Evolutionary conservation across 1,140 invertebrate genomes (phyloP), one percentile per base, ranked within the genome.

Genomic region (Meloidogyne chitwoodi): DNA sequence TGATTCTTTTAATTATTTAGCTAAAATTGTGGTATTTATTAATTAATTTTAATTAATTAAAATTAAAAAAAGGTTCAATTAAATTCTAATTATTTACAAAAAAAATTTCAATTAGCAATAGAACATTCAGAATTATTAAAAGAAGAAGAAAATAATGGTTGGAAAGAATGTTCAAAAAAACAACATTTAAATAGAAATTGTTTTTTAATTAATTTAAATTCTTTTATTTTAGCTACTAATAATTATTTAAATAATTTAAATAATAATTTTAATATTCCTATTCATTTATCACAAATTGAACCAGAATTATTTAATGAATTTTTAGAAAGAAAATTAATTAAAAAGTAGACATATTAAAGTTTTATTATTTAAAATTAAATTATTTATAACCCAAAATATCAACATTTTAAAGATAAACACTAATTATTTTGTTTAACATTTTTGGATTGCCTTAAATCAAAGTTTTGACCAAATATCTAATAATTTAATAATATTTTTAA

Each of bases 31-130:
- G 19, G 74, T 31, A 61, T 44, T 3, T 16, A 16, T 69, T 11
- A 31, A 26, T 56, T 16, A 0, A 22, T 11, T 4, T 19, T 38
- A 8, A 5, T 8, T 44, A 5, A 11, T 41, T 38, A 44, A n/a
- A 12, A 12, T 68, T 68, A 22, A 22, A 68, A 68, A 41, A 44
- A 70, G 68, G 68, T 73, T 29, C 76, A 77, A 75, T 75, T 77
- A 31, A 27, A 12, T 29, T 19, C 31, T 68, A 19, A 77, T 67
- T 77, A 77, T 63, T 48, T 77, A 19, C 76, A 78, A 12, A 34
- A 78, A 34, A 77, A 77, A 61, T 77, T 77, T 38, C 76, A 77
- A 34, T 12, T 44, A 22, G 64, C 76, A 19, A n/a, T 77, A 8
- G 38, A 69, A 75, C 68, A 65, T 29, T 44, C 34, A 26, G 22